Conservation (phyloP, 2,113 vertebrate species). For the Brachyistius frenatus region DNA sequence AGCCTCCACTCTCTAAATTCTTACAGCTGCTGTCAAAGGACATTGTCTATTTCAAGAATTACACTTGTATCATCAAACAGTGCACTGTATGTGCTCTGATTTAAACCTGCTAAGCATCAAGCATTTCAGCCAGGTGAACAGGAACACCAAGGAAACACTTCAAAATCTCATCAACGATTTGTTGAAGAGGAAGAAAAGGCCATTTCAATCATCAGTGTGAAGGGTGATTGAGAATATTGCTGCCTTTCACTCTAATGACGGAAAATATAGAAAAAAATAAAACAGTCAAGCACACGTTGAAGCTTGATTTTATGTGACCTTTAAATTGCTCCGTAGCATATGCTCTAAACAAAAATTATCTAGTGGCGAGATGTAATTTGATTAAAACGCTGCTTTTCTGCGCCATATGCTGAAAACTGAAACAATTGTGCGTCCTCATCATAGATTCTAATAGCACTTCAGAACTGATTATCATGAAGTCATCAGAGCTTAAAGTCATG, state of each 20-base stretch:
- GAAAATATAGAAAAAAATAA: constrained; percentile 18
- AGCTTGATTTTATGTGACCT: constrained; percentile 71
- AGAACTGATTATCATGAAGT: constrained; percentile 72
- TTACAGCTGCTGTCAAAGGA: not conserved
- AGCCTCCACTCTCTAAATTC: not conserved
- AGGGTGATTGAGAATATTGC: constrained; percentile 37
- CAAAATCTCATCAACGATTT: constrained; percentile 53
- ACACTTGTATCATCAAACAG: constrained; percentile 12
- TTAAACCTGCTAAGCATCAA: not conserved
- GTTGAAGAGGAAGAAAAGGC: constrained; percentile 59
- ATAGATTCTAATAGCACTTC: constrained; percentile 67
- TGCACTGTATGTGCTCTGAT: constrained; percentile 18
- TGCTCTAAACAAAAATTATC: constrained; percentile 54
- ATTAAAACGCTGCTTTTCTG: constrained; percentile 74
- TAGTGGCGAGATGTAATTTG: constrained; percentile 56
- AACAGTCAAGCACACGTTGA: constrained; percentile 49
- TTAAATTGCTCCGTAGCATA: constrained; percentile 67
- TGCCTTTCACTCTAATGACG: constrained; percentile 39
- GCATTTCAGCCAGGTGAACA: constrained; percentile 17
- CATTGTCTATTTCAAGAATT: constrained; percentile 7
- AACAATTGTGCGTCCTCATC: constrained; percentile 55
- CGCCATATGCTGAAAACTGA: constrained; percentile 68
- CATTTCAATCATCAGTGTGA: constrained; percentile 70
- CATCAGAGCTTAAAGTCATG: constrained; percentile 76
- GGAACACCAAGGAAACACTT: constrained; percentile 32